These are phyloP conservation scores for Characodon lateralis DNA, from an alignment of 2,797 vertebrate genomes.

Conservation along the genomic window DNA sequence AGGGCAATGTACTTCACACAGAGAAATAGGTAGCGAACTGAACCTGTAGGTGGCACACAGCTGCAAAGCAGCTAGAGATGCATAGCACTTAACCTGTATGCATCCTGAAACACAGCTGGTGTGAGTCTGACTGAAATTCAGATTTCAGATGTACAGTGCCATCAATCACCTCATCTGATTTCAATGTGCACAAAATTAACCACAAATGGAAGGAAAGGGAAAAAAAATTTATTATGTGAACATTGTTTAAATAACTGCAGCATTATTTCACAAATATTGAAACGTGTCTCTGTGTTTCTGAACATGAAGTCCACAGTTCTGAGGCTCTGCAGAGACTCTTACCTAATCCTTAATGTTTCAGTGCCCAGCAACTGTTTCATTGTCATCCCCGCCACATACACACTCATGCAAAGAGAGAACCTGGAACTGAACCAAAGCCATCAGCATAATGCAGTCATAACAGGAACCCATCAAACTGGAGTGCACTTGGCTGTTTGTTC, in stretches of 20 bases:
- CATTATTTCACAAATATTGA: not conserved
- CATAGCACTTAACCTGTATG: not conserved
- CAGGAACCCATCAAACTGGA: conserved; percentile 68
- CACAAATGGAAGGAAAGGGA: not conserved
- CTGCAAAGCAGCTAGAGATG: not conserved
- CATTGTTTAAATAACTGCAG: not conserved
- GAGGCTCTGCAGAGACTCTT: conserved; percentile 19
- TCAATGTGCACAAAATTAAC: not conserved
- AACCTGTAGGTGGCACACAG: not conserved
- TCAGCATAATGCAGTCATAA: conserved; percentile 78
- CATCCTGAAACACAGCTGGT: not conserved
- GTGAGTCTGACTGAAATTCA: not conserved
- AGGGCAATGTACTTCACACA: not conserved
- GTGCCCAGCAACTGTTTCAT: conserved; percentile 23
- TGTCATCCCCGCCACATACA: conserved; percentile 14
- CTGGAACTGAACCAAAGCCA: conserved; percentile 74
- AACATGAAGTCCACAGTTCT: conserved; percentile 2
- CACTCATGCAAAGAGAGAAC: conserved; percentile 25
- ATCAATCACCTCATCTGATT: not conserved
- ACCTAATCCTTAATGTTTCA: conserved; percentile 32
- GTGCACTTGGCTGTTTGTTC: conserved; percentile 66
- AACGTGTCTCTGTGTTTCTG: not conserved
- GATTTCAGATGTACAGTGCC: not conserved
- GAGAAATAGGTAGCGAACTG: not conserved
- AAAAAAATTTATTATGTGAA: not conserved